phyloP scores from a whole-genome alignment of 2,888 invertebrate genomes.

The Phaonia tiefii region DNA sequence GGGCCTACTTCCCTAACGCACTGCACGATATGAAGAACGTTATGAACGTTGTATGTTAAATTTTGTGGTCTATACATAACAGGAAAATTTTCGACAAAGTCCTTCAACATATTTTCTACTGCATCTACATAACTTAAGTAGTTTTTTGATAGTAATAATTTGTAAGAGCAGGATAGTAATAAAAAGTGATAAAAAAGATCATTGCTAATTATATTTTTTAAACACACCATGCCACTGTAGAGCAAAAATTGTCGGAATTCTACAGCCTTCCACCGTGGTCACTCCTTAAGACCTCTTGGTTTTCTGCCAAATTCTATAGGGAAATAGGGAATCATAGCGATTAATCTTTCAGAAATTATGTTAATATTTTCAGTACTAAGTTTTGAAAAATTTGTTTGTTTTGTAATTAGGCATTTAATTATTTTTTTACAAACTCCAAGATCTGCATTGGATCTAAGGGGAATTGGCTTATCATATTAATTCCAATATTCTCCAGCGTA shows the following conservation, averaged over 20 bases:
- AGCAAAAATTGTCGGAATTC: constrained; percentile 6
- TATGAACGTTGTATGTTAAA: neutral
- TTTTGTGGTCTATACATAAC: neutral
- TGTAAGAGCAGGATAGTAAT: neutral
- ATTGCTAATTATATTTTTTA: neutral
- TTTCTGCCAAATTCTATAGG: neutral
- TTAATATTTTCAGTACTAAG: no score
- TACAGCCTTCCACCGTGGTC: neutral
- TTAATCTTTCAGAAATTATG: neutral
- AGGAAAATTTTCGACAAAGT: constrained; percentile 10
- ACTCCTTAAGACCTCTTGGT: neutral
- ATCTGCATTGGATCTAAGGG: no score
- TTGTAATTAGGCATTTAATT: no score
- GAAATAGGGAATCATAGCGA: neutral
- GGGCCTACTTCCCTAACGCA: neutral
- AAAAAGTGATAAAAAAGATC: constrained; percentile 2
- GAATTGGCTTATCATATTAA: no score
- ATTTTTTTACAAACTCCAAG: no score
- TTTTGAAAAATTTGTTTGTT: no score
- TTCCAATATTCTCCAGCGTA: no score
- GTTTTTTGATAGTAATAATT: neutral
- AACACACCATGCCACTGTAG: neutral
- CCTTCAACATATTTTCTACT: neutral
- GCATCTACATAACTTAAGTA: neutral
- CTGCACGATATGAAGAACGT: neutral